Evolutionary conservation across 30 jellyfish, hydroid and myxozoan species (phyloP).

Genomic region (Pseudorhiza aurosa): DNA sequence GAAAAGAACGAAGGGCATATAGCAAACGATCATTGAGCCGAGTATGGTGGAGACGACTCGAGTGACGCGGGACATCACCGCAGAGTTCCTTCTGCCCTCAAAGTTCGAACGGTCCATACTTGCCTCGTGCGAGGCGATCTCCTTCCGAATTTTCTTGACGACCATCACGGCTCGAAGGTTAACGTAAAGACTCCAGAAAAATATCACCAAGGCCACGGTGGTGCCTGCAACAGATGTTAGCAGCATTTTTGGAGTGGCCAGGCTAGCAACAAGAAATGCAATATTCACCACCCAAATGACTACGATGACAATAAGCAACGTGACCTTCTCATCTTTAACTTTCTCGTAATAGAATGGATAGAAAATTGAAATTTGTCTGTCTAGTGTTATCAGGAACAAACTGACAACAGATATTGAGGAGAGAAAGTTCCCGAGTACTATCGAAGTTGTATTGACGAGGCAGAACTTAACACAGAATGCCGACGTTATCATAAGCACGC

Average conservation of each 20-base stretch:
- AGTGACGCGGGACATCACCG: slow-evolving; percentile 31
- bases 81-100: slow-evolving; percentile 8
- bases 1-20: slow-evolving; percentile 29
- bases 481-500: slow-evolving; percentile 22
- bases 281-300: slow-evolving; percentile 18
- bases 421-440: slow-evolving; percentile 10
- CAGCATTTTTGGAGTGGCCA: slow-evolving; percentile 31
- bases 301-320: neutral
- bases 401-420: slow-evolving; percentile 35
- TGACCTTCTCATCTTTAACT: neutral
- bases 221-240: slow-evolving; percentile 11
- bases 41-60: slow-evolving; percentile 37
- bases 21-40: slow-evolving; percentile 47
- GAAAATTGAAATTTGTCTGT: slow-evolving; percentile 21
- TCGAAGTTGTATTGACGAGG: slow-evolving; percentile 18
- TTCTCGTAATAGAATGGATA: slow-evolving; percentile 39
- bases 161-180: slow-evolving; percentile 19
- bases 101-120: neutral
- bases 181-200: slow-evolving; percentile 36
- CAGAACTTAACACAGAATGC: slow-evolving; percentile 38
- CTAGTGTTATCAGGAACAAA: slow-evolving; percentile 23
- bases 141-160: slow-evolving; percentile 7
- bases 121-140: slow-evolving; percentile 3
- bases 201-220: slow-evolving; percentile 9
- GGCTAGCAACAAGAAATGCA: neutral